A percentile compares a stretch with the other conserved stretches of the same genome.
Evolutionary conservation across 1,140 invertebrate species (phyloP).

Genomic region (Eumeta japonica): DNA sequence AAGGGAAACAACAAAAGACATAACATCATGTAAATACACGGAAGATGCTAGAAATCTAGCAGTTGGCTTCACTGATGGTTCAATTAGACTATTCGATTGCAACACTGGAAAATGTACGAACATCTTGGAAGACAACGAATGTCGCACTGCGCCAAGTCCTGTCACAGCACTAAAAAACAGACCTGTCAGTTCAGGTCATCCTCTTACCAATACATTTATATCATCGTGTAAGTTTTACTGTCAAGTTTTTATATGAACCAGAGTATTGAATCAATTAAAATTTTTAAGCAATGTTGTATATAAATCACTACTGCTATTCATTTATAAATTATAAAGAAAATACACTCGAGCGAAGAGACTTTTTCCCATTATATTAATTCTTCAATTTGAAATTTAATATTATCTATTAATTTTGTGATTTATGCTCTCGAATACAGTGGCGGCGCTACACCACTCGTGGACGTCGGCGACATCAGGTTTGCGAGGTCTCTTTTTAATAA

Average conservation of each 20-base stretch:
- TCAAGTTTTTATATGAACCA: conserved; percentile 3
- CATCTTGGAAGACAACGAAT: conserved; percentile 56
- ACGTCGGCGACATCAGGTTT: too few species aligned
- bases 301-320: too few species aligned
- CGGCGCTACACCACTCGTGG: too few species aligned
- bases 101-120: conserved; percentile 38
- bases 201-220: conserved; percentile 55
- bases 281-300: too few species aligned
- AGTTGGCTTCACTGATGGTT: conserved; percentile 59
- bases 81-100: conserved; percentile 54
- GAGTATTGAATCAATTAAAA: too few species aligned
- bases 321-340: too few species aligned
- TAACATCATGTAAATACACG: conserved; percentile 62
- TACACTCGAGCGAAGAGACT: too few species aligned
- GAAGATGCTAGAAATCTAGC: conserved; percentile 59
- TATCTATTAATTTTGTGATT: too few species aligned
- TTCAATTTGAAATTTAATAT: too few species aligned
- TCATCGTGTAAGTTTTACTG: conserved; percentile 55
- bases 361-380: too few species aligned
- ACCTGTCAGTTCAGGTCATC: conserved; percentile 57
- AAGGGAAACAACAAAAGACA: conserved; percentile 53
- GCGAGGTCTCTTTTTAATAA: too few species aligned
- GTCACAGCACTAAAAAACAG: conserved; percentile 61
- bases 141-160: conserved; percentile 52
- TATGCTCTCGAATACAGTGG: too few species aligned